Evolutionary conservation across 2,888 invertebrate species (phyloP).

Genomic region (Euproctis similis): DNA sequence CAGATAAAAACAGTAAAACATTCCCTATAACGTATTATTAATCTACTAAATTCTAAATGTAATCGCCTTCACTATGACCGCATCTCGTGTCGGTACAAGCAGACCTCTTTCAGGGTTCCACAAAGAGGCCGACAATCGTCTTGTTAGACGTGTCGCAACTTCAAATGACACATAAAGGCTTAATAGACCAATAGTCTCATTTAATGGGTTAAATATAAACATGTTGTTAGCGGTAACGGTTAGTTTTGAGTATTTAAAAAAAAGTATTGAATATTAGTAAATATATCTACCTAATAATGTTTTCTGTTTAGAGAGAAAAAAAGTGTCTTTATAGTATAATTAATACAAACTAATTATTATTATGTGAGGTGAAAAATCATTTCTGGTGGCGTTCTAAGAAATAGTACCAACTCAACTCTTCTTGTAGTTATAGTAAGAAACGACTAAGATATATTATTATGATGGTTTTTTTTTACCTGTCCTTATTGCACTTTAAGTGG

Average conservation of each 20-base stretch:
- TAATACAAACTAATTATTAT: no score
- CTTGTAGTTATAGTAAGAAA: no score
- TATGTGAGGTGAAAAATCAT: no score
- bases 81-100: conserved; percentile 11
- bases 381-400: no score
- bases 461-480: no score
- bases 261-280: no score
- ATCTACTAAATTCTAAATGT: background rate
- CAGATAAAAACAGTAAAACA: background rate
- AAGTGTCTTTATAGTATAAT: no score
- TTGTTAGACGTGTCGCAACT: conserved; percentile 41
- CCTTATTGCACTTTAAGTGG: no score
- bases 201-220: conserved; percentile 22
- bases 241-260: conserved; percentile 5
- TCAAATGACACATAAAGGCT: conserved; percentile 34
- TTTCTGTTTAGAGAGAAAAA: no score
- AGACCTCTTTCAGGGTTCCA: conserved; percentile 30
- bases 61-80: conserved; percentile 20
- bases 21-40: background rate
- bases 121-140: conserved; percentile 46
- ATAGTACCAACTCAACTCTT: no score
- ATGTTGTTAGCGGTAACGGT: conserved; percentile 8
- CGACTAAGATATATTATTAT: no score
- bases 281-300: no score
- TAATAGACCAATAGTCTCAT: conserved; percentile 31